Conservation (phyloP, 2,888 invertebrate genomes). For the Drosophila picticornis region DNA sequence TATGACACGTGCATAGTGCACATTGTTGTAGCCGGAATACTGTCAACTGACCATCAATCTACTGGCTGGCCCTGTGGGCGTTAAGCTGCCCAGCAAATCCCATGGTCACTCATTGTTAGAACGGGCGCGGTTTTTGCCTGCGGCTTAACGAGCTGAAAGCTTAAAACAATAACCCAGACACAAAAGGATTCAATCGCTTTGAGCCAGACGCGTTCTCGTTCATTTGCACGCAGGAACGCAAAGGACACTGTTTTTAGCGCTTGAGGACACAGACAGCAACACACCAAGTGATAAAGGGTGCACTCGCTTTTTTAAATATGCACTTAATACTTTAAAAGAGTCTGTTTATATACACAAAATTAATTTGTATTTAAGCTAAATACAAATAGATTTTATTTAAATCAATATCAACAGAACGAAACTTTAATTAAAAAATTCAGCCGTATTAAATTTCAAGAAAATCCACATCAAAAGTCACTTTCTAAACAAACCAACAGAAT, state of each 20-base stretch:
- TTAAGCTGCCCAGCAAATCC: constrained; percentile 68
- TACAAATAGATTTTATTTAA: not conserved
- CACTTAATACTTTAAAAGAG: constrained; percentile 7
- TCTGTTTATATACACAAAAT: not conserved
- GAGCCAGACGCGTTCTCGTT: constrained; percentile 60
- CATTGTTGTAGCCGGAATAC: constrained; percentile 56
- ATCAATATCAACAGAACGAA: not conserved
- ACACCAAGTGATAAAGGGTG: constrained; percentile 21
- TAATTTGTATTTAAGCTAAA: not conserved
- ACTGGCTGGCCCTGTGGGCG: constrained; percentile 58
- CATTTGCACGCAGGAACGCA: constrained; percentile 54
- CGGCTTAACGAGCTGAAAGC: constrained; percentile 69
- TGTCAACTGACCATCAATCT: constrained; percentile 79
- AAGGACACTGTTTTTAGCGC: constrained; percentile 34
- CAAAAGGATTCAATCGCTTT: constrained; percentile 70
- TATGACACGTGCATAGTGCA: constrained; percentile 29
- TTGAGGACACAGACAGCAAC: constrained; percentile 59
- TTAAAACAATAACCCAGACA: constrained; percentile 70
- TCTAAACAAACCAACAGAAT: not conserved
- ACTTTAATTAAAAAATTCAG: not conserved
- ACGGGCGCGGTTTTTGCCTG: constrained; percentile 58
- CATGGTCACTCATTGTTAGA: constrained; percentile 55
- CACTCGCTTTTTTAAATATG: not conserved
- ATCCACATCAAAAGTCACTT: not conserved
- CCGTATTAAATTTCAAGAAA: not conserved